Base-by-base conservation (phyloP, 2,888 invertebrate genomes). In the Stictocephala bisonia region DNA sequence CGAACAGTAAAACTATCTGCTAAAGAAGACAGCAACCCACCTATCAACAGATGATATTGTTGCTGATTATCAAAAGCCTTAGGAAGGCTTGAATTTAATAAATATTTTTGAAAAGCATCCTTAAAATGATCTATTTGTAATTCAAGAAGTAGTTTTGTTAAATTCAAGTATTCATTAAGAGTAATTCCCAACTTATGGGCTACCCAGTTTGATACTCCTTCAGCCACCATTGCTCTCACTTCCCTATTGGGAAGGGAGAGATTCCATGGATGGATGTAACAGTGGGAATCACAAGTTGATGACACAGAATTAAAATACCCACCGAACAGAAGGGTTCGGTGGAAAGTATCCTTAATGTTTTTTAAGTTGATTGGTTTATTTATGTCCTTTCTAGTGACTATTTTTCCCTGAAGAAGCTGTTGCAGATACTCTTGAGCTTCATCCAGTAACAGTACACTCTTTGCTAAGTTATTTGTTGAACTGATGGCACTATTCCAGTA, bases 241-340 rank as follows among this genome's bases (percentile, higher is more conserved):
- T 60, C 60, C 13, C 11, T 3, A 35, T 60, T 60, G 4, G 60
- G 60, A 35, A 60, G 20, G 13, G 60, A 60, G 2, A 60, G 22
- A 22, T 60, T 35, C 60, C 60, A 60, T 4, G 60, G 60, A n/a
- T 60, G 60, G 22, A 60, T 60, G 22, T 40, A 60, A 35, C 60
- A 60, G 40, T 60, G 31, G n/a, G 35, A 60, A 22, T 60, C 60
- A 60, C 60, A 60, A 20, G 24, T 22, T 4, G 29, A 31, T 35
- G 60, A 20, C n/a, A 22, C 22, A n/a, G 60, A 35, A 9, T 60
- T 60, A 40, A 60, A 60, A 60, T 29, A 60, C 7, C 60, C 60
- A 3, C 40, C 60, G 13, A 40, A 60, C 40, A 60, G 11, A 6
- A 60, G 15, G 4, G 40, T 40, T n/a, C 60, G 18, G n/a, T 60